These are phyloP conservation scores for Malthinus flaveolus DNA, from an alignment of 2,888 invertebrate genomes.

Conservation along the genomic window DNA sequence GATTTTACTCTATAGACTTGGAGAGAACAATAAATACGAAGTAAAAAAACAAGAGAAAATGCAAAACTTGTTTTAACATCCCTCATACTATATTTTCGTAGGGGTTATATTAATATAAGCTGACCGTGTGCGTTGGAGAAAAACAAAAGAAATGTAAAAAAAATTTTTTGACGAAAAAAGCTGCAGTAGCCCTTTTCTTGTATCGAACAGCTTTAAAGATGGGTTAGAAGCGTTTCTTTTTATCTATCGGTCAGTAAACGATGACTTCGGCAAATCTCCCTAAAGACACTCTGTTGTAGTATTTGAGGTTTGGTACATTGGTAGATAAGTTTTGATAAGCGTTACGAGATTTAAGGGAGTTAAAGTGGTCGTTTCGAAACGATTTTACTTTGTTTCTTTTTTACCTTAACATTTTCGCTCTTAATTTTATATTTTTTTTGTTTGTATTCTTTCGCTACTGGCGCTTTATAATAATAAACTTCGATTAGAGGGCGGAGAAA, in stretches of 20 bases:
- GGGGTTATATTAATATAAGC: neutral
- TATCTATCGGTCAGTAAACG: conserved; percentile 28
- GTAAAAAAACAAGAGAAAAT: conserved; percentile 12
- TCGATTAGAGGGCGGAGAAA: too few relatives aligned
- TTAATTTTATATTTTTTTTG: too few relatives aligned
- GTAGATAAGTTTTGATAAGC: conserved; percentile 31
- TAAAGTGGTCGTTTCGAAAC: conserved; percentile 24
- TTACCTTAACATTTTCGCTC: neutral
- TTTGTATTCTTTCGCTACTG: too few relatives aligned
- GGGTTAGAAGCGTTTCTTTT: conserved; percentile 17
- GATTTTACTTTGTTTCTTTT: conserved; percentile 24
- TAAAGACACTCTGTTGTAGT: conserved; percentile 22
- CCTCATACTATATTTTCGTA: conserved; percentile 11
- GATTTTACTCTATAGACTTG: conserved; percentile 26
- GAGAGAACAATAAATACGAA: conserved; percentile 6
- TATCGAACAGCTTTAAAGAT: conserved; percentile 13
- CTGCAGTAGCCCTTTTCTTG: conserved; percentile 15
- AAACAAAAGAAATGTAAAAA: conserved; percentile 12
- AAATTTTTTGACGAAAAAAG: conserved; percentile 11
- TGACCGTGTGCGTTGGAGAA: neutral
- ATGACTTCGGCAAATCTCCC: conserved; percentile 30
- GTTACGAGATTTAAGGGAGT: conserved; percentile 23
- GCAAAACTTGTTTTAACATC: conserved; percentile 18
- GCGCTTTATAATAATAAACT: too few relatives aligned
- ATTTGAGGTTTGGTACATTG: conserved; percentile 24